Conservation (phyloP, 2,113 vertebrate genomes). For the Corythornis madagascariensis region DNA sequence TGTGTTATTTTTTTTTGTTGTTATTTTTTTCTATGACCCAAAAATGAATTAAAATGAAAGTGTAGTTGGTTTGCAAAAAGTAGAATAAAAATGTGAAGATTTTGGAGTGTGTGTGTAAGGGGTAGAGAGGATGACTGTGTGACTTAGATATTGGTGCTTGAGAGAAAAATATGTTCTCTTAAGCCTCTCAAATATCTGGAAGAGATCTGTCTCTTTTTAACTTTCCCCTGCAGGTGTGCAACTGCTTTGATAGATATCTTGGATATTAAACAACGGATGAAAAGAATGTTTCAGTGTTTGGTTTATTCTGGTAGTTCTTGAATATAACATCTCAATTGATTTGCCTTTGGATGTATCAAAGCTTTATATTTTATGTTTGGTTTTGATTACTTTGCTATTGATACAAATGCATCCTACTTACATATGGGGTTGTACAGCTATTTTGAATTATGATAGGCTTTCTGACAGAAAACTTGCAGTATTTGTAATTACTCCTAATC, state of each 20-base stretch:
- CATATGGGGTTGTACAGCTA: not conserved
- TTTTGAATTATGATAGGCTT: not conserved
- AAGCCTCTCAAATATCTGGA: not conserved
- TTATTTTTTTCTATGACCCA: not conserved
- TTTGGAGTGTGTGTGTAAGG: too few species aligned
- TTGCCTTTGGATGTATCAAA: not conserved
- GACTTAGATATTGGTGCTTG: not conserved
- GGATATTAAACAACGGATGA: slow-evolving; percentile 20
- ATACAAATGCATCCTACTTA: not conserved
- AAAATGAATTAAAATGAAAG: not conserved
- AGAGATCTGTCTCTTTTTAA: not conserved
- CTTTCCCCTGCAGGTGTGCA: not conserved
- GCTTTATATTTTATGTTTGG: not conserved
- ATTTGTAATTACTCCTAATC: not conserved
- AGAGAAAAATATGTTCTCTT: not conserved
- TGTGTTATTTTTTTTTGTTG: not conserved
- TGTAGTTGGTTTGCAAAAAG: not conserved
- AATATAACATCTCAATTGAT: slow-evolving; percentile 13
- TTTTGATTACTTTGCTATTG: not conserved
- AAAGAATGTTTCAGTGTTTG: not conserved
- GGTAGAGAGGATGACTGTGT: not conserved
- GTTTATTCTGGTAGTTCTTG: not conserved
- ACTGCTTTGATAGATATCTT: not conserved
- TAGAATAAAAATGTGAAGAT: not conserved
- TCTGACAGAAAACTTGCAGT: not conserved